Percentiles rank a stretch among this genome's conserved stretches.
These are phyloP conservation scores for Epirrita christyi DNA, from an alignment of 2,888 invertebrate genomes.

Conservation along the genomic window DNA sequence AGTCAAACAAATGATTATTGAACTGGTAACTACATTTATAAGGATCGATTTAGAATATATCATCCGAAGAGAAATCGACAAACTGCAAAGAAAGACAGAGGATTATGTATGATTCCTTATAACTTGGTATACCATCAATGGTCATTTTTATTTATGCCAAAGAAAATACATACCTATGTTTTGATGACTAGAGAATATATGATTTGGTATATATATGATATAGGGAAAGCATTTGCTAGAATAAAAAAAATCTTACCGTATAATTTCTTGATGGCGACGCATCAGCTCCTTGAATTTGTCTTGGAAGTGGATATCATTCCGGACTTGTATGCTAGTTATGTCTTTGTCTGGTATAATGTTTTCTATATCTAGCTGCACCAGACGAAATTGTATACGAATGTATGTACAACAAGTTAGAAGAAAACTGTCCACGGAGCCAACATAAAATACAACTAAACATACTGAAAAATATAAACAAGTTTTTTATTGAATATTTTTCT, in stretches of 20 bases:
- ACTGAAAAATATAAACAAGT: conserved; percentile 8
- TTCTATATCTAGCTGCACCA: conserved; percentile 29
- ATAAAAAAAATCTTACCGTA: conserved; percentile 25
- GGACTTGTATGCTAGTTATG: background rate
- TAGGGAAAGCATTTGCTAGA: too few species aligned
- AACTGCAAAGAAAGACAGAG: conserved; percentile 12
- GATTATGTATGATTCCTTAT: too few species aligned
- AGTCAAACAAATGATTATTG: conserved; percentile 43
- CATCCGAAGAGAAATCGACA: conserved; percentile 26
- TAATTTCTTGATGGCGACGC: conserved; percentile 22
- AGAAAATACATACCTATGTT: too few species aligned
- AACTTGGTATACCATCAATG: too few species aligned
- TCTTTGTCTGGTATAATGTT: conserved; percentile 13
- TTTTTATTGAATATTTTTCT: too few species aligned
- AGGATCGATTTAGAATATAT: conserved; percentile 40
- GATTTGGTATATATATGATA: too few species aligned
- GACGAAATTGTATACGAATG: conserved; percentile 40
- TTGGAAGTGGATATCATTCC: conserved; percentile 4
- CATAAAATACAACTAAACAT: conserved; percentile 27
- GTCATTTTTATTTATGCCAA: too few species aligned
- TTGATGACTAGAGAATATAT: too few species aligned
- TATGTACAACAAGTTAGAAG: conserved; percentile 41
- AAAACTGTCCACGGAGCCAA: conserved; percentile 39
- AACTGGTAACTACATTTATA: conserved; percentile 41
- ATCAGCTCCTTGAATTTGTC: conserved; percentile 7